A percentile compares a stretch with the other conserved stretches of the same genome.
Conservation (phyloP, 2,113 vertebrate species). For the Rhinolophus sinicus region DNA sequence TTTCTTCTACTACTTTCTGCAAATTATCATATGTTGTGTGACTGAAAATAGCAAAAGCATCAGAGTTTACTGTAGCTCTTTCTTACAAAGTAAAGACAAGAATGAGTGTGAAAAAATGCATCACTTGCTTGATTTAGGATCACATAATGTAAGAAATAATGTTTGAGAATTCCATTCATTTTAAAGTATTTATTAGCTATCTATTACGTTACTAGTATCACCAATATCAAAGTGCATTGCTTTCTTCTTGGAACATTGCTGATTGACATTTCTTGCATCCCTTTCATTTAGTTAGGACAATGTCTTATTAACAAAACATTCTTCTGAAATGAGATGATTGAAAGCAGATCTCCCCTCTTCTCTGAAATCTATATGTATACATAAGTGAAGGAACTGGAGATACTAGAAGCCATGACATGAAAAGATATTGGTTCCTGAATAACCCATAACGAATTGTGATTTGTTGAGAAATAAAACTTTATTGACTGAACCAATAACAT, state of each 20-base stretch:
- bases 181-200: background rate
- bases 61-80: background rate
- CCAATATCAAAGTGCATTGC: background rate
- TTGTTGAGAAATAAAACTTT: background rate
- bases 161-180: background rate
- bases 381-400: background rate
- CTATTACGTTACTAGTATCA: background rate
- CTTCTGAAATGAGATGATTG: background rate
- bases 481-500: background rate
- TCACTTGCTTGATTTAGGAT: background rate
- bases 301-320: background rate
- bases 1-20: background rate
- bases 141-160: background rate
- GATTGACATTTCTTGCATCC: background rate
- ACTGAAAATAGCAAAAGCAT: background rate
- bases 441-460: background rate
- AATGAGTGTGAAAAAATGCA: background rate
- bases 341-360: background rate
- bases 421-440: background rate
- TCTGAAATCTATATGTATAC: background rate
- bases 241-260: background rate
- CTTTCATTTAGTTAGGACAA: background rate
- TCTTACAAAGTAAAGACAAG: background rate
- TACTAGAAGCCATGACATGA: background rate
- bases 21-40: background rate